Evolutionary conservation across 35 echinoderm and acorn worm genomes (phyloP).

Genomic region (Eucidaris tribuloides): DNA sequence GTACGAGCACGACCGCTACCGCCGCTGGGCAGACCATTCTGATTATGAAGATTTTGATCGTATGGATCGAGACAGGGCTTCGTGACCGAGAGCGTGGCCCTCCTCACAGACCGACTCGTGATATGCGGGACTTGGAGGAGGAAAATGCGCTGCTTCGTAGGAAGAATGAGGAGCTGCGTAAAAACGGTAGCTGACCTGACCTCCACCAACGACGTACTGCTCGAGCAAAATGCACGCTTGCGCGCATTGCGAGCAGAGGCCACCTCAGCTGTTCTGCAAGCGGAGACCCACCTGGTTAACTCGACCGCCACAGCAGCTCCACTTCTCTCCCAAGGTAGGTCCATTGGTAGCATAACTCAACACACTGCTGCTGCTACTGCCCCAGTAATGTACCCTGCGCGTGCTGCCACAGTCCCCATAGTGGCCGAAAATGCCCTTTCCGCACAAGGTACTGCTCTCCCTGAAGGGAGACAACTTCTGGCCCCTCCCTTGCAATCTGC

Average conservation of each 20-base stretch:
- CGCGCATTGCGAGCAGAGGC: constrained; percentile 57
- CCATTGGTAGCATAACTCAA: constrained; percentile 20
- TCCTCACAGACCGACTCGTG: background rate
- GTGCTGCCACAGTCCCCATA: constrained; percentile 1
- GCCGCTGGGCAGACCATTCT: constrained; percentile 11
- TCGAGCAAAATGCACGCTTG: constrained; percentile 96
- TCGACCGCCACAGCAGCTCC: constrained; percentile 30
- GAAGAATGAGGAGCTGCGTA: constrained; percentile 82
- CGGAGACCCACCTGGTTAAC: constrained; percentile 69
- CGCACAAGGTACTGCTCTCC: background rate
- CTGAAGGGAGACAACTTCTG: background rate
- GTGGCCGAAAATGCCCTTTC: constrained; percentile 22
- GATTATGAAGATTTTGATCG: constrained; percentile 51
- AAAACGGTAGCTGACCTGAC: constrained; percentile 78
- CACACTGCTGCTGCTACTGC: constrained; percentile 48
- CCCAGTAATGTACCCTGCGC: constrained; percentile 50
- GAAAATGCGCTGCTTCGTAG: constrained; percentile 74
- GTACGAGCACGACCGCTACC: constrained; percentile 43
- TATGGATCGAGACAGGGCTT: constrained; percentile 18
- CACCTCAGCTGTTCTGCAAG: constrained; percentile 48
- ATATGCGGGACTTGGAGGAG: constrained; percentile 74
- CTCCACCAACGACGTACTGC: constrained; percentile 90
- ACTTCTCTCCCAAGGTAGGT: constrained; percentile 52
- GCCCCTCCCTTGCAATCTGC: constrained; percentile 1
- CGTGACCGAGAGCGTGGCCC: background rate